Conservation (phyloP, 2,888 invertebrate genomes). For the Hyppa rectilinea region DNA sequence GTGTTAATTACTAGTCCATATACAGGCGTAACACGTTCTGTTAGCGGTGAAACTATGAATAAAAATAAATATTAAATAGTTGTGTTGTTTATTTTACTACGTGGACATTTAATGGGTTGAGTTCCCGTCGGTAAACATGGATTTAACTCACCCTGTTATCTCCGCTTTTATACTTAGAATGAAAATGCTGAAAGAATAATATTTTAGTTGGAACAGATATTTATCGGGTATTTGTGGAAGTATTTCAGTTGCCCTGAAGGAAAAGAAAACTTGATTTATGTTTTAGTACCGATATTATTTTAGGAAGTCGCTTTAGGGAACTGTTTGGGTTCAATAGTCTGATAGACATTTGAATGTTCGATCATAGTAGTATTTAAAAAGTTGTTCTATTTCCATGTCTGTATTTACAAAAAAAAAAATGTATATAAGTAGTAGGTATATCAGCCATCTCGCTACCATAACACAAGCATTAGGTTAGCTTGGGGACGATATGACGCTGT, state of each 20-base stretch:
- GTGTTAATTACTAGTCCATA: constrained; percentile 49
- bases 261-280: constrained; percentile 50
- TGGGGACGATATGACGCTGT: no score
- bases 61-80: constrained; percentile 53
- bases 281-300: constrained; percentile 48
- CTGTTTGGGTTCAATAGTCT: constrained; percentile 3
- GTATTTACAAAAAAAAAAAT: no score
- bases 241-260: constrained; percentile 52
- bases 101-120: constrained; percentile 52
- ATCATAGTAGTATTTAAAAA: neutral
- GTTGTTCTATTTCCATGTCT: no score
- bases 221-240: constrained; percentile 54
- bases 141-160: constrained; percentile 65
- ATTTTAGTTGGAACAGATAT: constrained; percentile 59
- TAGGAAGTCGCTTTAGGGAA: constrained; percentile 26
- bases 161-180: constrained; percentile 54
- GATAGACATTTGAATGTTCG: neutral
- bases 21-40: constrained; percentile 38
- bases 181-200: constrained; percentile 62
- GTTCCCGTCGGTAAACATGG: constrained; percentile 64
- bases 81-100: constrained; percentile 45
- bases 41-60: constrained; percentile 42
- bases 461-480: no score
- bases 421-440: no score
- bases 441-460: no score